Conservation (phyloP, 2,797 vertebrate species). For the Tinamus major region DNA sequence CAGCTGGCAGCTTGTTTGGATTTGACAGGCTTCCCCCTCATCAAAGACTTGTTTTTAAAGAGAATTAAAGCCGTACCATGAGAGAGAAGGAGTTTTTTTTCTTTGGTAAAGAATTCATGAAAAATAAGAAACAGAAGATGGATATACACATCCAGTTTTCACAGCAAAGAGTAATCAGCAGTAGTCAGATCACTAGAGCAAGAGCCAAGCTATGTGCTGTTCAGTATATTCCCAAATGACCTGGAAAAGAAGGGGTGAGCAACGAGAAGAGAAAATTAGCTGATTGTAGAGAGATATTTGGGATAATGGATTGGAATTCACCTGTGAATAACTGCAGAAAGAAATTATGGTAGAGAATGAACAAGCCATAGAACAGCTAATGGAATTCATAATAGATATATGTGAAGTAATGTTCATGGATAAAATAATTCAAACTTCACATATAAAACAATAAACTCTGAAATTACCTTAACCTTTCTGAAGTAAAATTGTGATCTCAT, state of each 20-base stretch:
- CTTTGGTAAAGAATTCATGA: not conserved
- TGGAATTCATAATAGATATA: not conserved
- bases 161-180: not conserved
- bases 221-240: not conserved
- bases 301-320: not conserved
- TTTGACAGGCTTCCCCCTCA: not conserved
- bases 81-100: not conserved
- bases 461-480: not conserved
- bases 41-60: not conserved
- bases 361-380: not conserved
- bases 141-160: not conserved
- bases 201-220: rapidly evolving
- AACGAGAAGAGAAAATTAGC: not conserved
- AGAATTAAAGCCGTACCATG: not conserved
- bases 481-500: not conserved
- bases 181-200: not conserved
- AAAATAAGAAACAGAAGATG: not conserved
- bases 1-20: not conserved
- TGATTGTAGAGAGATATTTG: not conserved
- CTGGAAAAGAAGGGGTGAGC: not conserved
- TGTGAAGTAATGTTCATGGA: not conserved
- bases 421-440: not conserved
- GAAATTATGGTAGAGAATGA: not conserved
- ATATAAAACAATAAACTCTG: not conserved
- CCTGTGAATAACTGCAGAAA: not conserved